Evolutionary conservation across 2,797 vertebrate species (phyloP), one percentile per base, ranked within the genome.

Genomic region (Semaprochilodus insignis): DNA sequence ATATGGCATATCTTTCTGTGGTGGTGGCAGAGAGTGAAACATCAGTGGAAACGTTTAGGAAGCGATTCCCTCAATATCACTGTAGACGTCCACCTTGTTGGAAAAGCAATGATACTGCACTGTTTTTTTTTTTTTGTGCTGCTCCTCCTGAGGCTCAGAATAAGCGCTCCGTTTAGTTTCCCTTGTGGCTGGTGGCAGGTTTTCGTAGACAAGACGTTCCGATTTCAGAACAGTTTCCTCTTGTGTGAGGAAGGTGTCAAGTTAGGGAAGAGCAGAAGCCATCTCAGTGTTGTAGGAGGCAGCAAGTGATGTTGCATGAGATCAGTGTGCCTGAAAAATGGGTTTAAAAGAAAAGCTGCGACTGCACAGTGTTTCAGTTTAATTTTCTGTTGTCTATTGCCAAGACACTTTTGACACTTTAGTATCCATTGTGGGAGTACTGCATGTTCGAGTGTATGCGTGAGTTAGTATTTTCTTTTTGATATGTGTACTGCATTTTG

Each of bases 341-440:
- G 40, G 67, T 27, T 0, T 48, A 23, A 27, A 27, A 6, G 1
- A 85, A 87, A 85, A 87, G 84, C 88, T 52, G 69, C 81, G 85
- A 78, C 84, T 81, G 48, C 78, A 55, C 85, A 87, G 91, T 91
- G 87, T 90, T 90, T 55, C 82, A 83, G 82, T 52, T 78, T 31
- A 55, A 17, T 74, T 81, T 78, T 73, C 2, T 82, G 88, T 75
- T 74, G n/a, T 60, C 72, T 52, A 54, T 80, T 88, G 84, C 88
- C 85, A 88, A 89, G 85, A 86, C 19, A 59, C 76, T 85, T 84
- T 75, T 84, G 84, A 83, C 54, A 83, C 81, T 83, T 87, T 88
- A 81, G 63, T 79, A 62, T n/a, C 74, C n/a, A 44, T 80, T 79
- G 71, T 78, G 62, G 40, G 76, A 52, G 51, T 51, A 31, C 72